phyloP scores from a whole-genome alignment of 2,797 vertebrate genomes.

The Dryobates pubescens region DNA sequence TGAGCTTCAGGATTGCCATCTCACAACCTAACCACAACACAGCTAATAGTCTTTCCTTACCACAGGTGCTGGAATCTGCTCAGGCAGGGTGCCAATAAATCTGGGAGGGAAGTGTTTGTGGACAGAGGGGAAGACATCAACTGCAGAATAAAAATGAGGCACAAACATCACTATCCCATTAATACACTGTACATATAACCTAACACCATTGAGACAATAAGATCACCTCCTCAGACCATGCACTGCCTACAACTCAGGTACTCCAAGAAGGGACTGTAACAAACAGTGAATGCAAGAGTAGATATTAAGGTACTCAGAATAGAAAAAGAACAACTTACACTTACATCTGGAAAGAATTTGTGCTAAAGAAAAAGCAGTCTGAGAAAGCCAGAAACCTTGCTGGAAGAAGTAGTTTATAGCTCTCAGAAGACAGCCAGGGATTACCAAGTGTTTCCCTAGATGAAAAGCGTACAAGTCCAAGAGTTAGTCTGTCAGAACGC shows the following conservation, averaged over 20 bases:
- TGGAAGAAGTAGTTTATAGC: too few relatives aligned
- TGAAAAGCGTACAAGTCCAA: not conserved
- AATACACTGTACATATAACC: accelerated
- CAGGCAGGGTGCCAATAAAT: not conserved
- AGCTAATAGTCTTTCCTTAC: not conserved
- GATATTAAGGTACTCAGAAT: not conserved
- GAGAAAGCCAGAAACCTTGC: not conserved
- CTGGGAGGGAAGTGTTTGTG: not conserved
- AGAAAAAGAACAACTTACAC: not conserved
- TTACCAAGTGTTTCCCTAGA: not conserved
- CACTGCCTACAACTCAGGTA: accelerated
- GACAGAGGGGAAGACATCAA: not conserved
- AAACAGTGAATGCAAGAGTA: not conserved
- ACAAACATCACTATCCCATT: not conserved
- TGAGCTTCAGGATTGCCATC: not conserved
- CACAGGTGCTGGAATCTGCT: not conserved
- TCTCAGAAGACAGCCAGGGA: not conserved
- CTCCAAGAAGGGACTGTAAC: not conserved
- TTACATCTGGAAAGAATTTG: not conserved
- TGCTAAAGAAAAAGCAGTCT: not conserved
- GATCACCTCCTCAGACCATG: not conserved
- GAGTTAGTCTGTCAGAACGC: not conserved
- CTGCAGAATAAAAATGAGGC: not conserved
- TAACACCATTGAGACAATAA: not conserved
- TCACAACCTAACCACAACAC: not conserved